Percentiles rank a stretch among this genome's conserved stretches.
Evolutionary conservation across 2,888 invertebrate species (phyloP).

Genomic region (Bellardia pandia): DNA sequence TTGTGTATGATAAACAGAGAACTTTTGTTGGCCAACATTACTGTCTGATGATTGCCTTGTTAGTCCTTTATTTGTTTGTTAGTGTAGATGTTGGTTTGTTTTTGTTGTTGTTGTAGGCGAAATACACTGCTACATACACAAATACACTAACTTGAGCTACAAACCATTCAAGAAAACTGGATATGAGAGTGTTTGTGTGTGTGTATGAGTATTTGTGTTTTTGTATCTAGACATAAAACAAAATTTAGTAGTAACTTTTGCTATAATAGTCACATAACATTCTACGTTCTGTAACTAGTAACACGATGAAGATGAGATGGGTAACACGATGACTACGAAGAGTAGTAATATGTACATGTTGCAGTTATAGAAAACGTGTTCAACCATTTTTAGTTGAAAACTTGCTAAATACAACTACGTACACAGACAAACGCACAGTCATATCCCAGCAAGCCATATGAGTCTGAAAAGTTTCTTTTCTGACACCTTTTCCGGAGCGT

Average conservation of each 20-base stretch:
- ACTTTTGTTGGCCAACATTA: conserved; percentile 70
- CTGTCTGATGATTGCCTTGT: conserved; percentile 69
- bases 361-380: conserved; percentile 40
- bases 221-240: conserved; percentile 50
- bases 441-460: too few species aligned
- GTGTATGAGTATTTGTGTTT: neutral
- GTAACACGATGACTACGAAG: conserved; percentile 4
- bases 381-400: conserved; percentile 33
- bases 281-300: conserved; percentile 11
- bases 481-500: too few species aligned
- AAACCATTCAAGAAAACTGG: neutral
- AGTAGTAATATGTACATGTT: neutral
- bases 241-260: conserved; percentile 65
- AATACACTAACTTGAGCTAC: neutral
- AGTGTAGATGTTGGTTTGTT: neutral
- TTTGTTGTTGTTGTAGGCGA: conserved; percentile 12
- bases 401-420: conserved; percentile 1
- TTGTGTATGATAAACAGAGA: conserved; percentile 32
- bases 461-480: too few species aligned
- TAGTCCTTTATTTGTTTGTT: conserved; percentile 54
- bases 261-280: conserved; percentile 44
- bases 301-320: conserved; percentile 27
- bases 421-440: neutral
- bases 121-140: conserved; percentile 15
- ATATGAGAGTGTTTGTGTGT: neutral